Conservation (phyloP, 2,797 vertebrate genomes). For the Sebastes itinus region DNA sequence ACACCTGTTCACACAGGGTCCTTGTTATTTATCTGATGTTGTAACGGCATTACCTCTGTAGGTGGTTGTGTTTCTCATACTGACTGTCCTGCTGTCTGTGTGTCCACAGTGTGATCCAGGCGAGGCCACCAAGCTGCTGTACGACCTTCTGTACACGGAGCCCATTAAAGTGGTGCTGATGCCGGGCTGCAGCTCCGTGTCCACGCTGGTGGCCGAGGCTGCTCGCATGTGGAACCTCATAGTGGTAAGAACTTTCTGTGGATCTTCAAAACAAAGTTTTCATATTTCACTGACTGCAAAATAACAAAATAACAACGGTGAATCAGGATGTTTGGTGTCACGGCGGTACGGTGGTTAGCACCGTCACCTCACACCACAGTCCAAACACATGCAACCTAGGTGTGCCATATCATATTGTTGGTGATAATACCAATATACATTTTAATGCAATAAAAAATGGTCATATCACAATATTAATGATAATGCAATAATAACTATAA, state of each 20-base stretch:
- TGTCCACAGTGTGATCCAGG: constrained; percentile 75
- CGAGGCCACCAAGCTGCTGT: constrained; percentile 89
- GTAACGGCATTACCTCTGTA: not conserved
- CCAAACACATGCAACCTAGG: no score
- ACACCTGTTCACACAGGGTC: not conserved
- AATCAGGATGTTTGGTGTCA: not conserved
- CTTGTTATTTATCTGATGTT: not conserved
- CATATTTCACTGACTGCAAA: not conserved
- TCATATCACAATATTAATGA: no score
- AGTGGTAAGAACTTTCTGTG: constrained; percentile 74
- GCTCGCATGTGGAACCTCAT: constrained; percentile 94
- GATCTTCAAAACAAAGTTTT: not conserved
- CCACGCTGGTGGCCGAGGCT: constrained; percentile 90
- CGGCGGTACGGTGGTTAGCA: not conserved
- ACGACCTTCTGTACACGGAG: constrained; percentile 90
- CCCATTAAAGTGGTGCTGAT: constrained; percentile 92
- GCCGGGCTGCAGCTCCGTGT: constrained; percentile 92
- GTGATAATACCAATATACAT: no score
- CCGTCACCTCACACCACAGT: not conserved
- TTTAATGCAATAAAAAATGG: no score
- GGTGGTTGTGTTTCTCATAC: not conserved
- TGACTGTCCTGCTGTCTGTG: not conserved
- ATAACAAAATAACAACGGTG: not conserved
- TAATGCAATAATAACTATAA: no score
- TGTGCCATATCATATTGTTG: no score